phyloP scores from a whole-genome alignment of 2,797 vertebrate species.

The Premnoplex brunnescens region DNA sequence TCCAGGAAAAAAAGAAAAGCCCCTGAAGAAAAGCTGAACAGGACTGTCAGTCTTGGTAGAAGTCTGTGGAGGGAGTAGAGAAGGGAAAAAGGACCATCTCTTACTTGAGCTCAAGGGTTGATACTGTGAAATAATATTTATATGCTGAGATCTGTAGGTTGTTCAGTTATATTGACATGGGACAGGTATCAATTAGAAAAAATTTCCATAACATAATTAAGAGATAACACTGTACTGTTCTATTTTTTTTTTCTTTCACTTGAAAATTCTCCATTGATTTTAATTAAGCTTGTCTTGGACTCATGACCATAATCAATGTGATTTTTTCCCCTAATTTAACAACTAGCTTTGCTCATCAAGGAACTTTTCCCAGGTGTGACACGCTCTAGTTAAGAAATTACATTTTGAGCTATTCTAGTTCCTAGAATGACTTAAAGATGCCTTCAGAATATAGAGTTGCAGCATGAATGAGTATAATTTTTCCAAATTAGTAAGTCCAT shows the following conservation, averaged over 20 bases:
- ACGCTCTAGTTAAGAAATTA: background rate
- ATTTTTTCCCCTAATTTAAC: constrained; percentile 5
- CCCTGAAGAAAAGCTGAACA: background rate
- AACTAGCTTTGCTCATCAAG: constrained; percentile 34
- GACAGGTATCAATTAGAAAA: constrained; percentile 23
- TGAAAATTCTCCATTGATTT: constrained; percentile 45
- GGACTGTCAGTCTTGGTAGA: background rate
- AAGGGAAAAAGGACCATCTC: background rate
- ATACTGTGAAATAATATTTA: background rate
- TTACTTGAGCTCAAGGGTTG: background rate
- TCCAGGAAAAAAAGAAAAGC: background rate
- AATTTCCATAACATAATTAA: constrained; percentile 38
- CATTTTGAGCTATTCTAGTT: background rate
- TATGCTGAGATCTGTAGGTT: background rate
- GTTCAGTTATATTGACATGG: background rate
- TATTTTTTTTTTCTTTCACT: background rate
- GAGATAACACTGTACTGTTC: background rate
- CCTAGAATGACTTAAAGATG: background rate
- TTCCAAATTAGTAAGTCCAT: background rate
- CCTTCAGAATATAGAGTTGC: background rate
- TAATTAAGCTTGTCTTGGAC: constrained; percentile 58
- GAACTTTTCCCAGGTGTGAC: constrained; percentile 35
- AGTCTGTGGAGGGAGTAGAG: background rate
- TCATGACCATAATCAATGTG: constrained; percentile 35
- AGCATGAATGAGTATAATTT: background rate